A percentile compares a stretch with the other conserved stretches of the same genome.
phyloP scores from a whole-genome alignment of 1,140 invertebrate genomes.

The Yoshiicerus persimilis region DNA sequence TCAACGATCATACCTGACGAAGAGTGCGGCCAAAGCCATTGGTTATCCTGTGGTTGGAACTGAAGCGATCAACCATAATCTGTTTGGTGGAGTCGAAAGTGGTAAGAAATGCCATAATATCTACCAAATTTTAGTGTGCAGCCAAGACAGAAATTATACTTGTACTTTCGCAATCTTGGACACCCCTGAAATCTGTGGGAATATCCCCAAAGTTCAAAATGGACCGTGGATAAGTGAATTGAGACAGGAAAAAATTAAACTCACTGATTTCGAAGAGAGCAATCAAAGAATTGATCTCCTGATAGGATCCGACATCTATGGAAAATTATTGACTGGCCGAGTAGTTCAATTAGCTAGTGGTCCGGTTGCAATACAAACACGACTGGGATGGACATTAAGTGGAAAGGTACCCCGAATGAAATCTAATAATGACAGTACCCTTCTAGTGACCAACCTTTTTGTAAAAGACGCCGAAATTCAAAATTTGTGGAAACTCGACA shows the following conservation, averaged over 20 bases:
- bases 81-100: background rate
- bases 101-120: background rate
- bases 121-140: background rate
- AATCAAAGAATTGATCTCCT: background rate
- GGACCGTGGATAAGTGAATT: background rate
- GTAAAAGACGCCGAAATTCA: constrained; percentile 55
- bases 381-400: background rate
- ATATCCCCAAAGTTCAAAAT: background rate
- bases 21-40: background rate
- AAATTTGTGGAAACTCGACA: background rate
- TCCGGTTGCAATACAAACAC: background rate
- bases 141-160: background rate
- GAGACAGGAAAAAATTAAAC: background rate
- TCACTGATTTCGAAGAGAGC: background rate
- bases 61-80: background rate
- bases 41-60: too few relatives aligned
- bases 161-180: background rate
- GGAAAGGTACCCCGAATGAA: background rate
- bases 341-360: background rate
- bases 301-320: background rate
- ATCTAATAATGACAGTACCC: background rate
- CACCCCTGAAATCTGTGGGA: background rate
- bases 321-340: background rate
- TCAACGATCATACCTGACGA: background rate
- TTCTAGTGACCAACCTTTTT: background rate